These are phyloP conservation scores for Thermophis baileyi DNA, from an alignment of 2,113 vertebrate species.

Conservation along the genomic window DNA sequence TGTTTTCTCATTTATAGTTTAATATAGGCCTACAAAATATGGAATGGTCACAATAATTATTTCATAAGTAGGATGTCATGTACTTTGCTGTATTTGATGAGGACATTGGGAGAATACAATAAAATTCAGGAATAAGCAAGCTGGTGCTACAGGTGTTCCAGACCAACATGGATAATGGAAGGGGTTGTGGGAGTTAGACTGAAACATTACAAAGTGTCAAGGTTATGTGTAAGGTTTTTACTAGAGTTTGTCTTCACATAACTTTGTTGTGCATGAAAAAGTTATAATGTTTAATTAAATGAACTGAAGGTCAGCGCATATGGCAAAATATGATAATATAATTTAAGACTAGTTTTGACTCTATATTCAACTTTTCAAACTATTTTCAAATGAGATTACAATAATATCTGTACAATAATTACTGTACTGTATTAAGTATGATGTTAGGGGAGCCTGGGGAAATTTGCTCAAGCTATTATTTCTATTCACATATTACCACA, in stretches of 20 bases:
- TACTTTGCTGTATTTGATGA: background rate
- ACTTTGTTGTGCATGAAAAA: background rate
- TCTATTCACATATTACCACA: background rate
- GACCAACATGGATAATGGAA: background rate
- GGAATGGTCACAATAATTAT: background rate
- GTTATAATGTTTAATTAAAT: background rate
- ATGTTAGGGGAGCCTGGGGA: background rate
- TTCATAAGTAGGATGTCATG: background rate
- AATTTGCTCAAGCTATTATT: background rate
- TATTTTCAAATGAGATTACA: background rate
- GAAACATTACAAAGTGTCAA: background rate
- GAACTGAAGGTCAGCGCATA: background rate
- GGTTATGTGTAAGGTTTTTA: background rate
- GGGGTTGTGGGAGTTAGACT: background rate
- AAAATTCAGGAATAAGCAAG: background rate
- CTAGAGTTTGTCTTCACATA: background rate
- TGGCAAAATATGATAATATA: background rate
- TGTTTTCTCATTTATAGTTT: background rate
- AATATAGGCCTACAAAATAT: background rate
- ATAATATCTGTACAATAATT: background rate
- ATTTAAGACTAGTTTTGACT: background rate
- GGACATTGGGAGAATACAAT: background rate
- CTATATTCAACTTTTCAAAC: background rate
- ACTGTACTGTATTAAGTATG: background rate
- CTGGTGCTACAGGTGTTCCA: background rate